Evolutionary conservation across 2,797 vertebrate genomes (phyloP).

Genomic region (Microctenopoma stevenorrisi): DNA sequence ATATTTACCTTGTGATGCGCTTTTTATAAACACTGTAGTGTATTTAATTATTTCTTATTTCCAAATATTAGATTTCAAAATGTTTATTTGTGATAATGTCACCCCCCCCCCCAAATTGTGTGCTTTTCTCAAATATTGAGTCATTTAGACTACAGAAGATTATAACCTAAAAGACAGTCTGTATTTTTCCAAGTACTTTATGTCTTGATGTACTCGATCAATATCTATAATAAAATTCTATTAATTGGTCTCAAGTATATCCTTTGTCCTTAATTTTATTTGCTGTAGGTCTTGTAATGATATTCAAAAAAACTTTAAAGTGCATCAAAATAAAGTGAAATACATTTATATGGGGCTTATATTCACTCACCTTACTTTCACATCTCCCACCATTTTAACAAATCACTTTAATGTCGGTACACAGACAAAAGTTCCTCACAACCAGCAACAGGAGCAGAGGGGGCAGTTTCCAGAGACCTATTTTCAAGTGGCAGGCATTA

Average conservation of each 20-base stretch:
- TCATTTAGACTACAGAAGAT: not conserved
- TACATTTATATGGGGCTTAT: not conserved
- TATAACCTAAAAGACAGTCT: slow-evolving; percentile 7
- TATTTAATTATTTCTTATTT: not conserved
- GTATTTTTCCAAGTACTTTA: slow-evolving; percentile 9
- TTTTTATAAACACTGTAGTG: not conserved
- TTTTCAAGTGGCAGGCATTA: slow-evolving; percentile 78
- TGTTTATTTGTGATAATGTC: not conserved
- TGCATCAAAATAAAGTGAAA: slow-evolving; percentile 2
- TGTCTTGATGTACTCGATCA: slow-evolving; percentile 12
- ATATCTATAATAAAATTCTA: slow-evolving; percentile 23
- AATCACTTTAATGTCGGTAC: slow-evolving; percentile 20
- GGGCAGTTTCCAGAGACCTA: slow-evolving; percentile 70
- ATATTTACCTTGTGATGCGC: slow-evolving; percentile 12
- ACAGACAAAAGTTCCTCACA: slow-evolving; percentile 37
- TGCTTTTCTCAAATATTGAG: not conserved
- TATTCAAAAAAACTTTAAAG: slow-evolving; percentile 7
- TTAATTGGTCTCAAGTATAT: slow-evolving; percentile 6
- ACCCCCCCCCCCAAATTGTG: not conserved
- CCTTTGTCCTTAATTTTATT: not conserved
- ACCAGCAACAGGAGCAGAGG: slow-evolving; percentile 46
- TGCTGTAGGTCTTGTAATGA: not conserved
- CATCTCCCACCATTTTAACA: slow-evolving; percentile 6
- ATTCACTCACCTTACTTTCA: slow-evolving; percentile 9
- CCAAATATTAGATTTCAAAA: not conserved